These are phyloP conservation scores for Porites lutea DNA, from an alignment of 64 coral and sea anemone genomes.

Conservation along the genomic window DNA sequence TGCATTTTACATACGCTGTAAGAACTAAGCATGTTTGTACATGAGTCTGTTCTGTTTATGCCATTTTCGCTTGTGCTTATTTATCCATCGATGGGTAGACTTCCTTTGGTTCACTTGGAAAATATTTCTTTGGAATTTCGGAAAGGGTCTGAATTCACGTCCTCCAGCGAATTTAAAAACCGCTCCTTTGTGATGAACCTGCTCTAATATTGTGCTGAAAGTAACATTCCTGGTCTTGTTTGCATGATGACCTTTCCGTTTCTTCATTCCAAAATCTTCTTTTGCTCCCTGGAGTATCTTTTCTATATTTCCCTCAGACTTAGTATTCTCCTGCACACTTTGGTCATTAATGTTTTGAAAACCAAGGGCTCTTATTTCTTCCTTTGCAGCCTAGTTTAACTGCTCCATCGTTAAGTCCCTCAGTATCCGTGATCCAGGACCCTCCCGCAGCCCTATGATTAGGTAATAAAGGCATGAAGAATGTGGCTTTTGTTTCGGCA, in stretches of 20 bases:
- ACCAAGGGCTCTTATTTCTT: constrained; percentile 25
- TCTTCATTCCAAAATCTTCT: background rate
- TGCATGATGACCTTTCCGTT: constrained; percentile 2
- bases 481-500: no score
- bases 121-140: constrained; percentile 11
- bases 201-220: constrained; percentile 6
- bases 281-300: background rate
- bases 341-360: constrained; percentile 28
- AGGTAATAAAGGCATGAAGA: no score
- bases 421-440: constrained; percentile 22
- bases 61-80: constrained; percentile 36
- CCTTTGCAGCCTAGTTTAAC: constrained; percentile 20
- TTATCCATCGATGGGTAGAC: constrained; percentile 31
- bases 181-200: constrained; percentile 13
- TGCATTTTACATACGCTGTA: no score
- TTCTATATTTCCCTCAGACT: background rate
- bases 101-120: constrained; percentile 5
- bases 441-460: background rate
- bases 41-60: constrained; percentile 24
- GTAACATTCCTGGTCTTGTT: background rate
- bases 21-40: no score
- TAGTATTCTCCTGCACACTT: background rate
- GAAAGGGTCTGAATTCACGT: constrained; percentile 13
- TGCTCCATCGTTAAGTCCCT: constrained; percentile 40
- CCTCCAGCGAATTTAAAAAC: constrained; percentile 22